These are phyloP conservation scores for Tenebrio molitor DNA, from an alignment of 1,140 invertebrate species.

Conservation along the genomic window DNA sequence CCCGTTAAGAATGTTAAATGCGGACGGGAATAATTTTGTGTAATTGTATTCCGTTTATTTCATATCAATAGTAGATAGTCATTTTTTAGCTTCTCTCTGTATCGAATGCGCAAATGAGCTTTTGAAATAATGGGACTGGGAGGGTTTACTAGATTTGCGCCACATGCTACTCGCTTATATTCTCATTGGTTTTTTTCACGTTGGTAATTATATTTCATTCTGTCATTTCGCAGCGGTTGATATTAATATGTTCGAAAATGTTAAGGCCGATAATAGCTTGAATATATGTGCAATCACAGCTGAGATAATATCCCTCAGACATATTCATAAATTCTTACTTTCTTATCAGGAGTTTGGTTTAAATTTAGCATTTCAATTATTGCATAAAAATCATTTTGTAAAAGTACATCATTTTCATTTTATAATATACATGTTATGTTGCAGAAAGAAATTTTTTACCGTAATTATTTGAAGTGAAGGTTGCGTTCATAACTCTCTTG, in stretches of 20 bases:
- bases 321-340: too few relatives aligned
- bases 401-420: too few relatives aligned
- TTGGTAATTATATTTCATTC: constrained; percentile 15
- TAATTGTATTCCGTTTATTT: constrained; percentile 46
- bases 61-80: constrained; percentile 44
- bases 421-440: too few relatives aligned
- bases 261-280: too few relatives aligned
- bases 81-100: constrained; percentile 35
- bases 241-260: neutral
- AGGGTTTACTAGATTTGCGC: constrained; percentile 34
- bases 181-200: neutral
- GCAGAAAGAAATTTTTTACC: too few relatives aligned
- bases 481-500: too few relatives aligned
- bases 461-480: too few relatives aligned
- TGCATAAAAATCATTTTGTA: too few relatives aligned
- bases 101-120: constrained; percentile 47
- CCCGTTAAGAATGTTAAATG: neutral
- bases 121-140: constrained; percentile 42
- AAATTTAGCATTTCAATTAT: too few relatives aligned
- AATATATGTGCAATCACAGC: too few relatives aligned
- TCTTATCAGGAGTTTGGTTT: too few relatives aligned
- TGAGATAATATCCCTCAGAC: too few relatives aligned
- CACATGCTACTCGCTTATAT: constrained; percentile 18
- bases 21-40: constrained; percentile 13
- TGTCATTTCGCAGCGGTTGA: constrained; percentile 26